A percentile compares a stretch with the other conserved stretches of the same genome.
Evolutionary conservation across 2,797 vertebrate species (phyloP).

Genomic region (Gymnodraco acuticeps): DNA sequence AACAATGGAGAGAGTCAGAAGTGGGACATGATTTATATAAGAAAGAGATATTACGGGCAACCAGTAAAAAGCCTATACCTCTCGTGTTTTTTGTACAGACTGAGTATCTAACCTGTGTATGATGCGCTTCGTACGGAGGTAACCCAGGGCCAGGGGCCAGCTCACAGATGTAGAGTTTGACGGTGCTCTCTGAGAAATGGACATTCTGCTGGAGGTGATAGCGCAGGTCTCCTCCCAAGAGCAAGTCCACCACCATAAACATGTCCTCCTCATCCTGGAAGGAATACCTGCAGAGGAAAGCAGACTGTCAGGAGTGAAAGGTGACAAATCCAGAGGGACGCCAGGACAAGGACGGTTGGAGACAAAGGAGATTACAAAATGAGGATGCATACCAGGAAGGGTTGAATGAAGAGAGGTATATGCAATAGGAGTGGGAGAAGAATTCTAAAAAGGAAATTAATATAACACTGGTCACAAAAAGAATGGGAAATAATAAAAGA

Average conservation of each 20-base stretch:
- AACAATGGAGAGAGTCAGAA: constrained; percentile 11
- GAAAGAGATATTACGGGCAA: constrained; percentile 1
- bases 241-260: constrained; percentile 99
- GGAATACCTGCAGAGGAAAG: constrained; percentile 89
- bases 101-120: constrained; percentile 90
- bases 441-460: not conserved
- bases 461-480: constrained; percentile 1
- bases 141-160: constrained; percentile 93
- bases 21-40: not conserved
- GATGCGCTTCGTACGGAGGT: constrained; percentile 91
- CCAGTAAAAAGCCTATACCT: not conserved
- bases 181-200: constrained; percentile 91
- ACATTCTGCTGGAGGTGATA: constrained; percentile 97
- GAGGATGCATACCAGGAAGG: not conserved
- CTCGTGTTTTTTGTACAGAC: not conserved
- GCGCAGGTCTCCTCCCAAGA: constrained; percentile 95
- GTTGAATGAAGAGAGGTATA: not conserved
- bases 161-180: constrained; percentile 95
- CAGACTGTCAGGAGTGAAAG: not conserved
- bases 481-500: not conserved
- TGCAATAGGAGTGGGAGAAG: not conserved
- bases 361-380: not conserved
- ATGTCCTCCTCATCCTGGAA: constrained; percentile 99
- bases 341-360: not conserved
- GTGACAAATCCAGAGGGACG: not conserved